Base-by-base conservation (phyloP, 2,113 vertebrate species). In the Miniopterus natalensis region DNA sequence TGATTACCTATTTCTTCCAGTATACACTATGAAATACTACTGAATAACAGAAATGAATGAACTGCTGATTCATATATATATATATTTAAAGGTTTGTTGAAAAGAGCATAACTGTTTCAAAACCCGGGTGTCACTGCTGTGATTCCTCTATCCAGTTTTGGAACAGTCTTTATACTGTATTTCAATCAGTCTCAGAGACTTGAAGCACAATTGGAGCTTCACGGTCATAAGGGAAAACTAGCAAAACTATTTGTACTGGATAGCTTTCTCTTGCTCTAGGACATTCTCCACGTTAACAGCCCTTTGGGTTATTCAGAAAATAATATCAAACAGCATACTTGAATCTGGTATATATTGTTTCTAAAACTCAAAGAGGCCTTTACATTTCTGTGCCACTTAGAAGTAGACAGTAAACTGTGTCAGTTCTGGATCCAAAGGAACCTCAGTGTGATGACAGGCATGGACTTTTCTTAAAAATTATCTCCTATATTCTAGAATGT, bases 261-360 rank as follows among this genome's bases (percentile, higher is more conserved):
- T 21, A 70, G 45, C 49, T 65, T 81, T 71, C 27, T 70, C 53
- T 85, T 84, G 83, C 31, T 79, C 6, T 91, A 75, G 78, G 49
- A 6, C 95, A 53, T 51, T 63, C 18, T 85, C 10, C 4, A 7
- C 13, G 59, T 49, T 91, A 75, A 88, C 11, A 75, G 45, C 25
- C 66, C 53, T 75, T 80, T 49, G 42, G n/a, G 61, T 81, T 40
- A 74, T 51, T 80, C 83, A 73, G 75, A 65, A 96, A 73, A 81
- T 40, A 55, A 29, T 68, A n/a, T 47, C 14, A 66, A 75, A 70
- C 8, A 68, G 36, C 63, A 40, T 77, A 63, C 81, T 59, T 49
- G 66, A 92, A 65, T 87, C 27, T 90, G 61, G 49, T 20, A 36
- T 47, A 57, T 77, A n/a, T 57, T 92, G 3, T 84, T 92, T 83